phyloP scores from a whole-genome alignment of 2,113 vertebrate species.

The Siniperca chuatsi region DNA sequence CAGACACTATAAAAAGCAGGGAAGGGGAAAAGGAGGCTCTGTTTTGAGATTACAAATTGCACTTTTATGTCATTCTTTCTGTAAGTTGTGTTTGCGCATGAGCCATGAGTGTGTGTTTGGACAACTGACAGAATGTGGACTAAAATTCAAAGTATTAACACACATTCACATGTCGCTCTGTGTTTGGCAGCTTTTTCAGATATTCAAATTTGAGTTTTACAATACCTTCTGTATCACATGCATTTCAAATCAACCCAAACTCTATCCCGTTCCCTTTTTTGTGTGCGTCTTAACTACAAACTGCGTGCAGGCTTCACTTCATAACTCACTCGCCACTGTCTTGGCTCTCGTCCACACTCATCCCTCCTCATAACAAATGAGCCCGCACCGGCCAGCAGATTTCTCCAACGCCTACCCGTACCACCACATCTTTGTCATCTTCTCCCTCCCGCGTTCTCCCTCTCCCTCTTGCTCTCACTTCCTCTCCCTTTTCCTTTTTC shows the following conservation, averaged over 20 bases:
- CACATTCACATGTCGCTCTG: background rate
- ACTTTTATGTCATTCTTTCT: conserved; percentile 24
- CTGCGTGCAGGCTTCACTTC: conserved; percentile 51
- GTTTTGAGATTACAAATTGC: conserved; percentile 29
- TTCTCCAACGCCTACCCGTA: conserved; percentile 59
- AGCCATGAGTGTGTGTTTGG: conserved; percentile 12
- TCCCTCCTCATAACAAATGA: conserved; percentile 72
- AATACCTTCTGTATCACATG: background rate
- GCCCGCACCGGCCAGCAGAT: conserved; percentile 51
- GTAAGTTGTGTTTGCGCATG: background rate
- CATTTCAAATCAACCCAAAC: conserved; percentile 7
- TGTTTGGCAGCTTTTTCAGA: conserved; percentile 11
- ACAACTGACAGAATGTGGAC: background rate
- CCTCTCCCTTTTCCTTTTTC: conserved; percentile 17
- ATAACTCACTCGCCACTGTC: conserved; percentile 63
- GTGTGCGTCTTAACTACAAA: conserved; percentile 31
- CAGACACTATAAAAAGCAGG: conserved; percentile 1
- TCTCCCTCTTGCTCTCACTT: conserved; percentile 6
- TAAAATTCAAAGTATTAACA: conserved; percentile 1
- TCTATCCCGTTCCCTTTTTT: background rate
- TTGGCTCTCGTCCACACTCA: conserved; percentile 67
- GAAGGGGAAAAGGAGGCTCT: background rate
- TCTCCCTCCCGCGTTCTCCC: background rate
- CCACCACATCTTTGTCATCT: conserved; percentile 66
- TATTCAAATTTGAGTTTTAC: conserved; percentile 12